These are phyloP conservation scores for Myopa testacea DNA, from an alignment of 2,888 invertebrate species.

Conservation along the genomic window DNA sequence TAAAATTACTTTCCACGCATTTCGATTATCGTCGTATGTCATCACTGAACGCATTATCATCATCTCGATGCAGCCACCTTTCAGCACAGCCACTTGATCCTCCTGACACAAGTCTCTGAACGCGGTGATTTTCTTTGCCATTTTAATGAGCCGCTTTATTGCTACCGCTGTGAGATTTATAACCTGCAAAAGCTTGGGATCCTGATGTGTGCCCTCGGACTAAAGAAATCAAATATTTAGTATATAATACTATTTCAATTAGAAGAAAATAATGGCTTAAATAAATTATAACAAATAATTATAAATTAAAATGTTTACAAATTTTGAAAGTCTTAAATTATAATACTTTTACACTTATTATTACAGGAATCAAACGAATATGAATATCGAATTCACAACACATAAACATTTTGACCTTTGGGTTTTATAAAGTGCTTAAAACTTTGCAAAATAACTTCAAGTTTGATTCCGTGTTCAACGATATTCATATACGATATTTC, in stretches of 20 bases:
- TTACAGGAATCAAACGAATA: no score
- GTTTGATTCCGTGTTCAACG: background rate
- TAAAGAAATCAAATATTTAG: slow-evolving; percentile 44
- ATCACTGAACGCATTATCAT: slow-evolving; percentile 93
- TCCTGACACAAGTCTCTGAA: slow-evolving; percentile 95
- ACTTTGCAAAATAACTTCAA: no score
- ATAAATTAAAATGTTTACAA: no score
- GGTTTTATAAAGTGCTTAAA: no score
- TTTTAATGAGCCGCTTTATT: slow-evolving; percentile 86
- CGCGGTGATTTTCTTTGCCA: slow-evolving; percentile 86
- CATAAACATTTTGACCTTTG: no score
- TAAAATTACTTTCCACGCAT: slow-evolving; percentile 86
- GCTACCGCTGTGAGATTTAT: slow-evolving; percentile 93
- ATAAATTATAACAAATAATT: no score
- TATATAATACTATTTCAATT: background rate
- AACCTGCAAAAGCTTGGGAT: slow-evolving; percentile 82
- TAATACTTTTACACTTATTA: no score
- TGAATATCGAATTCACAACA: no score
- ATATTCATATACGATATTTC: no score
- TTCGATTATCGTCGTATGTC: slow-evolving; percentile 86
- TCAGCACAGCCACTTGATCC: slow-evolving; percentile 81
- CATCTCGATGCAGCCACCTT: slow-evolving; percentile 95
- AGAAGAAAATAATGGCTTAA: no score
- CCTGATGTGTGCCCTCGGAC: slow-evolving; percentile 69
- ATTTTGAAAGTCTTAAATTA: no score